Evolutionary conservation across 1,140 invertebrate genomes (phyloP).

Genomic region (Aphaenogaster rudis): DNA sequence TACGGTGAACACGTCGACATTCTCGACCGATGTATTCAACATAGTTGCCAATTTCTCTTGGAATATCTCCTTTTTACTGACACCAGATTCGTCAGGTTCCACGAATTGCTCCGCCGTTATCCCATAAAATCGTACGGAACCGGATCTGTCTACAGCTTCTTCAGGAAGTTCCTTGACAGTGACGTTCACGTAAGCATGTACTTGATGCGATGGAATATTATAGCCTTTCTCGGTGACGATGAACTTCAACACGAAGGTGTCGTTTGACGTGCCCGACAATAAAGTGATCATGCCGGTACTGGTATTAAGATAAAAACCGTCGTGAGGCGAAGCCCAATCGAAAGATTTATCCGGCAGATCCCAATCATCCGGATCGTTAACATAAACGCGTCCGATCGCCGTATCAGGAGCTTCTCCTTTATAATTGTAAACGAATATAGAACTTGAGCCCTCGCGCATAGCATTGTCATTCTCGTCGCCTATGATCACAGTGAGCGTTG

Average conservation of each 20-base stretch:
- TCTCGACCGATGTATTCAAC: slow-evolving; percentile 92
- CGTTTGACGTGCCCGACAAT: slow-evolving; percentile 90
- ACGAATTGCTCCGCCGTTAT: slow-evolving; percentile 95
- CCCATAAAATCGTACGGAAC: slow-evolving; percentile 94
- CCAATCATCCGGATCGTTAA: slow-evolving; percentile 97
- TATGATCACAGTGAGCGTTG: slow-evolving; percentile 94
- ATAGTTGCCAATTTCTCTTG: slow-evolving; percentile 90
- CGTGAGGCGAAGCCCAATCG: slow-evolving; percentile 88
- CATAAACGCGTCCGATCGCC: slow-evolving; percentile 95
- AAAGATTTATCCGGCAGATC: slow-evolving; percentile 96
- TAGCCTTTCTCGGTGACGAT: slow-evolving; percentile 90
- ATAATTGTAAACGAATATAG: slow-evolving; percentile 97
- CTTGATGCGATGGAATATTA: slow-evolving; percentile 88
- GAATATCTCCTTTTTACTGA: slow-evolving; percentile 92
- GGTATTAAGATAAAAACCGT: slow-evolving; percentile 90
- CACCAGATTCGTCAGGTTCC: slow-evolving; percentile 88
- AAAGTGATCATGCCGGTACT: slow-evolving; percentile 95
- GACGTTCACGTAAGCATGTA: slow-evolving; percentile 93
- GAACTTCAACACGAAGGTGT: slow-evolving; percentile 91
- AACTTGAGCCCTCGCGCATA: slow-evolving; percentile 93
- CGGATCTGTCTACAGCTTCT: slow-evolving; percentile 95
- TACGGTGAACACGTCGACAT: slow-evolving; percentile 97
- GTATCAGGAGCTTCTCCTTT: slow-evolving; percentile 92
- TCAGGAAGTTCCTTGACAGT: slow-evolving; percentile 95
- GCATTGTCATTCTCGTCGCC: slow-evolving; percentile 96